phyloP scores from a whole-genome alignment of 2,888 invertebrate genomes.

The Dorcus parallelipipedus region DNA sequence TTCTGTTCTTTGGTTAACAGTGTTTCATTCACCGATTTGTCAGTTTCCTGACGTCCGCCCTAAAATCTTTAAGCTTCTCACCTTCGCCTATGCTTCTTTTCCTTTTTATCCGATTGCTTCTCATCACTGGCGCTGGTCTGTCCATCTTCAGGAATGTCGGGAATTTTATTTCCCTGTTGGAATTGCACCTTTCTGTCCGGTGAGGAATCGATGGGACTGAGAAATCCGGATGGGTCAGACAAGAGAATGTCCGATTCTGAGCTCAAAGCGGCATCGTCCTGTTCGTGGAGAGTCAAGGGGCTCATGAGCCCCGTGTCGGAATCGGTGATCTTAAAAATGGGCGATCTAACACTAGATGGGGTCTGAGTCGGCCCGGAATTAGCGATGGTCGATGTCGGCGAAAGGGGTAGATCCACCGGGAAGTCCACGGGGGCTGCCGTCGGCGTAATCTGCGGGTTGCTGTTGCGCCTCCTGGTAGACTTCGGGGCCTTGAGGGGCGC shows the following conservation, averaged over 20 bases:
- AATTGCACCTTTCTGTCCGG: constrained; percentile 53
- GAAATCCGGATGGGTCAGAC: constrained; percentile 44
- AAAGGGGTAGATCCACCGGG: constrained; percentile 34
- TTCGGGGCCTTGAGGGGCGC: constrained; percentile 59
- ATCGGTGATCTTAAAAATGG: constrained; percentile 29
- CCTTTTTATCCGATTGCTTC: constrained; percentile 36
- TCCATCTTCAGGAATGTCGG: constrained; percentile 40
- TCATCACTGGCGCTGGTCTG: constrained; percentile 41
- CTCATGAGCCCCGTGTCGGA: constrained; percentile 30
- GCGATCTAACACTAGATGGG: constrained; percentile 25
- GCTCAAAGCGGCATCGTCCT: constrained; percentile 37
- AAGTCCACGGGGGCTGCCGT: constrained; percentile 13
- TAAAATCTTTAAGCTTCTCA: constrained; percentile 27
- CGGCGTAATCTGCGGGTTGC: constrained; percentile 31
- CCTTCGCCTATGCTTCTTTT: constrained; percentile 53
- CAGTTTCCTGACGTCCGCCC: too few species aligned
- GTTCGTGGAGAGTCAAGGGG: constrained; percentile 31
- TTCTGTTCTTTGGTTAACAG: too few species aligned
- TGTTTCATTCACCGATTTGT: too few species aligned
- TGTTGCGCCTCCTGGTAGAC: constrained; percentile 52
- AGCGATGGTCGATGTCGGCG: constrained; percentile 23
- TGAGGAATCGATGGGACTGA: constrained; percentile 28
- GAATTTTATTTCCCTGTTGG: constrained; percentile 41
- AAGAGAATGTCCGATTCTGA: constrained; percentile 47
- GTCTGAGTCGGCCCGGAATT: constrained; percentile 18